Base-by-base conservation (phyloP, 2,113 vertebrate genomes). In the Sorex fumeus region DNA sequence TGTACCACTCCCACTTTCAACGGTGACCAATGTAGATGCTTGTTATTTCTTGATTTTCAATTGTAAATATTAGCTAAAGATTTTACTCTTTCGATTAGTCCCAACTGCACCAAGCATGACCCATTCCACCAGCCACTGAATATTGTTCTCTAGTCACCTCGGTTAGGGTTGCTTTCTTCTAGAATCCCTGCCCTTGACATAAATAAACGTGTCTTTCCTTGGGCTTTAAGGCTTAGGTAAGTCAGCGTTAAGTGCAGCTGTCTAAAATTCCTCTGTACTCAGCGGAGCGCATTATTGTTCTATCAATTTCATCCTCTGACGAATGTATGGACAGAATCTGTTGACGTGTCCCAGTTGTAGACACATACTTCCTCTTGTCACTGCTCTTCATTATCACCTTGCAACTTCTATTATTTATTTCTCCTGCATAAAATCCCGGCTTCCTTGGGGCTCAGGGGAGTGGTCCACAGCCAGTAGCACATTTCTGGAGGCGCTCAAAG, bases 11-110 rank as follows among this genome's bases (percentile, higher is more conserved):
- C 64, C 66, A 40, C 32, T 70, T 86, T 40, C 53, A 72, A 18
- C n/a, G 30, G 23, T 82, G 30, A 64, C 72, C n/a, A 71, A 62
- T 60, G 21, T 12, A n/a, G 32, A 43, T 57, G 19, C 64, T 23
- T 83, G 12, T 80, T 82, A 88, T 76, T 64, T 88, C 40, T 50
- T 81, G 25, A 90, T 72, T 53, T 93, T 79, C 32, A 66, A 40
- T 40, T 53, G 64, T 32, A 79, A 32, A 28, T 28, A 71, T 84
- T 70, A 62, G 2, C 32, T 71, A 66, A 89, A 72, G n/a, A 78
- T 50, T 62, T 66, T 23, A 12, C 27, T 79, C 21, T 30, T 79
- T 71, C 15, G 36, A 62, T 25, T 15, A 23, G 28, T 87, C 70
- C 60, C 47, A 28, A 76, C 23, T 69, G 25, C 18, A 82, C 27